phyloP scores from a whole-genome alignment of 2,888 invertebrate species.

The Margaritifera margaritifera region DNA sequence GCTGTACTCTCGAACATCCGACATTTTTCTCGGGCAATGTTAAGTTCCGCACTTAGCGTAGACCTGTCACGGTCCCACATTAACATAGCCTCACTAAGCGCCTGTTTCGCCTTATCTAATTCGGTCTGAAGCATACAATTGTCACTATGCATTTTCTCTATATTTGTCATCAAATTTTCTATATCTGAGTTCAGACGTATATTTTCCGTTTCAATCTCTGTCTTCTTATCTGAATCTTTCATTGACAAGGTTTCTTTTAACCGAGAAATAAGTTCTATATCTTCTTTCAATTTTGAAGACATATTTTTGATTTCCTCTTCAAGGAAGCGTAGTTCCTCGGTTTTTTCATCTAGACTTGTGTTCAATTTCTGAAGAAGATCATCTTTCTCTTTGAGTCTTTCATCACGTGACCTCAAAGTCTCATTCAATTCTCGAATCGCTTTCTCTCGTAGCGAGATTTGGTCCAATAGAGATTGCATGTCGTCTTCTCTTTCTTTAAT shows the following conservation, averaged over 20 bases:
- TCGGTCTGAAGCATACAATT: constrained; percentile 51
- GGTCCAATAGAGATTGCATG: constrained; percentile 53
- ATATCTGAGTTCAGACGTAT: constrained; percentile 50
- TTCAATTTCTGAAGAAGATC: constrained; percentile 60
- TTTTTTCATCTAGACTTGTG: constrained; percentile 51
- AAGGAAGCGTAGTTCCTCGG: constrained; percentile 57
- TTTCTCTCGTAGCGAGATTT: constrained; percentile 59
- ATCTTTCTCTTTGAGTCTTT: constrained; percentile 68
- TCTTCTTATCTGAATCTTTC: constrained; percentile 40
- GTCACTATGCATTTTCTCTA: constrained; percentile 54
- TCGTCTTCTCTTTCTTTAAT: constrained; percentile 52
- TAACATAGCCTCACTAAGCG: constrained; percentile 53
- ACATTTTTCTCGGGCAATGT: constrained; percentile 49
- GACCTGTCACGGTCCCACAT: constrained; percentile 57
- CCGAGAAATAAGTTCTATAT: constrained; percentile 47
- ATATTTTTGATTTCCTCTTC: constrained; percentile 57
- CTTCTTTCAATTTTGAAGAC: constrained; percentile 50
- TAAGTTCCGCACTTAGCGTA: constrained; percentile 41
- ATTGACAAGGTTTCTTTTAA: constrained; percentile 43
- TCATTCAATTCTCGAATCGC: constrained; percentile 55
- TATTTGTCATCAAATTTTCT: constrained; percentile 53
- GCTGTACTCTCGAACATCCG: constrained; percentile 48
- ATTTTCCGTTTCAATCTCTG: constrained; percentile 58
- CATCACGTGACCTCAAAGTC: constrained; percentile 59
- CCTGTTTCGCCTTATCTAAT: constrained; percentile 52